Evolutionary conservation across 2,113 vertebrate genomes (phyloP), one percentile per base, ranked within the genome.

Genomic region (Pteropus alecto): DNA sequence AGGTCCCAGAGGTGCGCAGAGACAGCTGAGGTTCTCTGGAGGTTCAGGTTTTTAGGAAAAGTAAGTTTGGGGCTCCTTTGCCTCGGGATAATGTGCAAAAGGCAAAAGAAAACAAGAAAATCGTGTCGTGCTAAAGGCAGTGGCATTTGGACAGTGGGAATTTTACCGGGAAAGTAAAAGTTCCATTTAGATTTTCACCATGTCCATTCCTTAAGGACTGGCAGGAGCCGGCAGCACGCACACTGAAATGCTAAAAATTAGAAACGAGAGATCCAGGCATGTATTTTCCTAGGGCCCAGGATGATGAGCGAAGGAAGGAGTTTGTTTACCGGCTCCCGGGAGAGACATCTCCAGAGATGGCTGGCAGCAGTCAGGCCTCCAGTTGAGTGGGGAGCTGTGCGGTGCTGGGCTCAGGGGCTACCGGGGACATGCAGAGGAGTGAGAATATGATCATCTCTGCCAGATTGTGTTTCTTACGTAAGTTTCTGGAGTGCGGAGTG

Each of bases 391-490:
- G 86, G 30, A 68, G 46, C 7, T 51, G 48, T 21, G 26, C 65
- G 61, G 61, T 28, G 58, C 82, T 16, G 11, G 26, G 83, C 71
- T 33, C 48, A 41, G 82, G 76, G 83, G 46, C 77, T 77, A 26
- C 70, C 2, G 5, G 60, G 60, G 65, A 93, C 35, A 58, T 67
- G 93, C 65, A 58, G 90, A 78, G 86, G 92, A 93, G 61, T 13
- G 68, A 30, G 79, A 63, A 74, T 35, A 8, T 24, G 90, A 15
- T 26, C 22, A 13, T 24, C 24, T 79, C 81, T 43, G 76, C 96
- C 95, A 96, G 87, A 43, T 22, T 93, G 87, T 16, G 18, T 60
- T 90, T 81, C 89, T 97, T 95, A 97, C 15, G 9, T 96, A 96
- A 97, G 87, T 74, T 94, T 56, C 96, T 93, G 58, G 92, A 93